Base-by-base conservation (phyloP, 2,888 invertebrate genomes). In the Trisateles emortualis region DNA sequence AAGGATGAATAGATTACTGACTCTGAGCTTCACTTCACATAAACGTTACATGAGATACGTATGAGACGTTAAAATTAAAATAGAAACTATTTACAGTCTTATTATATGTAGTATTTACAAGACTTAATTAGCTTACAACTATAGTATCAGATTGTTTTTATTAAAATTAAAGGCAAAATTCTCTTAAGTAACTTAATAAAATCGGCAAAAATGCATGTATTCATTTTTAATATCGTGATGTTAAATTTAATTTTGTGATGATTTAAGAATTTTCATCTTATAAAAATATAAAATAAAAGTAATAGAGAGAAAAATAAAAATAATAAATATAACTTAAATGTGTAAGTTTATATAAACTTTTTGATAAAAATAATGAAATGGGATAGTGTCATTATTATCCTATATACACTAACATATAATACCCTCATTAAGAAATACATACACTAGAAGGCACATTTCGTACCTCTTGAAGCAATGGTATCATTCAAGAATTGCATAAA, bases 381-480 rank as follows among this genome's bases (percentile, higher is more conserved):
- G 55, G 52, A 55, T 43, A 55, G 49, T 48, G n/a, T n/a, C n/a
- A 35, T 52, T 50, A 38, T 55, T 73, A 66, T 65, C 63, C 52
- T 90, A 89, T 87, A 64, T 86, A 87, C 89, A 88, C 68, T 79
- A 78, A 74, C 72, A 78, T 78, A 83, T 82, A 83, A 81, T 88
- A 90, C 88, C 90, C 90, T 90, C 87, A 89, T 86, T 73, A 76
- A 72, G 74, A 81, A 83, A 82, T 83, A 84, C 63, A 71, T 77
- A 79, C 52, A 78, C 72, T 85, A 86, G 78, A 91, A 92, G 91
- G 90, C 90, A 91, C 90, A 79, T 63, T 72, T 81, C 81, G 91
- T 92, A 90, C 91, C 91, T 87, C 68, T 75, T 74, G 75, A 84
- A 88, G 84, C 87, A 75, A 64, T 49, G 38, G 46, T 42, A 47